These are phyloP conservation scores for Magallana angulata DNA, from an alignment of 1,140 invertebrate species.

Conservation along the genomic window DNA sequence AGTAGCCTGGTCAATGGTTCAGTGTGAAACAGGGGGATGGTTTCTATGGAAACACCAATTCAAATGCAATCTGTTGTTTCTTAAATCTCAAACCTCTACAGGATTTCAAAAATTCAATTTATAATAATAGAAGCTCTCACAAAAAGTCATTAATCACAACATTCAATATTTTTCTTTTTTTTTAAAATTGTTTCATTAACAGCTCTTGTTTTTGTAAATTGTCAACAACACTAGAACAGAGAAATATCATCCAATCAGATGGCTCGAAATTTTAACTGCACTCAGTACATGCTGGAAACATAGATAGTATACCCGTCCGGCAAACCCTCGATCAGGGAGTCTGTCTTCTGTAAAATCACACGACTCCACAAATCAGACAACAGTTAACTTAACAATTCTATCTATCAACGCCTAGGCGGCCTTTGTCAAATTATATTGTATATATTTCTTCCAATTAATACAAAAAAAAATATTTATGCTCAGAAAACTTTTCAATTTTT, in stretches of 20 bases:
- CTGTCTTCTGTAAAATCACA: constrained; percentile 54
- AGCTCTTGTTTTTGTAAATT: background rate
- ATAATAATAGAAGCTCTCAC: background rate
- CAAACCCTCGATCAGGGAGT: constrained; percentile 38
- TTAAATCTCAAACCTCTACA: background rate
- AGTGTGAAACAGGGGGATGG: background rate
- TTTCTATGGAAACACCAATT: constrained; percentile 36
- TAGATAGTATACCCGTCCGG: constrained; percentile 55
- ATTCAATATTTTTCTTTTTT: background rate
- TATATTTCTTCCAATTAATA: too few relatives aligned
- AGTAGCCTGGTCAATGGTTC: too few relatives aligned
- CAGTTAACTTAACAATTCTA: too few relatives aligned
- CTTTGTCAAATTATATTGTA: too few relatives aligned
- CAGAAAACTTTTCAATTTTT: too few relatives aligned
- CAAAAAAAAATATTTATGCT: too few relatives aligned
- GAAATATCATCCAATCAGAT: constrained; percentile 54
- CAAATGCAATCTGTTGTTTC: background rate
- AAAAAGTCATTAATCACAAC: constrained; percentile 12
- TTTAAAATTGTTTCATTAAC: background rate
- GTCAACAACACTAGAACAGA: constrained; percentile 31
- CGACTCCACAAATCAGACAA: background rate
- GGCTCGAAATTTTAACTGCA: constrained; percentile 36
- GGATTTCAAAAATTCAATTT: background rate
- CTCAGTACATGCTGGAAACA: constrained; percentile 61
- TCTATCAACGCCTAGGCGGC: too few relatives aligned